phyloP scores from a whole-genome alignment of 1,140 invertebrate genomes.

The Drosophila navojoa region DNA sequence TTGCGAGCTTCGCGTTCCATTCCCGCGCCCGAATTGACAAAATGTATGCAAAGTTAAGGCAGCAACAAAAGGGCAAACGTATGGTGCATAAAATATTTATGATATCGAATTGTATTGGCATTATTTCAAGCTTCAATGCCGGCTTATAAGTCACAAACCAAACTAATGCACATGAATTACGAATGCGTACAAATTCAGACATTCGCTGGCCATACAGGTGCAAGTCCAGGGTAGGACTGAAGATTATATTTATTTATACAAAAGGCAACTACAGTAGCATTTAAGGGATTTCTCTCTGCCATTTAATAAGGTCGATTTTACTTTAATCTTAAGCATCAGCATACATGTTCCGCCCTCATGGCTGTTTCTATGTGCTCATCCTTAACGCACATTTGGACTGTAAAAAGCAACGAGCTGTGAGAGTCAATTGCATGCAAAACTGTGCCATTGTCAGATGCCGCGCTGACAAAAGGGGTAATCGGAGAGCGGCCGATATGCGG shows the following conservation, averaged over 20 bases:
- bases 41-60: conserved; percentile 72
- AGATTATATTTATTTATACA: no score
- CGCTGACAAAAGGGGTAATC: conserved; percentile 20
- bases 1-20: background rate
- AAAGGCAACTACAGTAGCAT: no score
- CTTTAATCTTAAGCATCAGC: conserved; percentile 16
- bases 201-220: conserved; percentile 28
- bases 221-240: background rate
- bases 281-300: no score
- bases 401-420: conserved; percentile 80
- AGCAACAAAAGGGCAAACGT: conserved; percentile 44
- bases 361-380: no score
- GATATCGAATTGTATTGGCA: conserved; percentile 76
- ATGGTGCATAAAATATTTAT: conserved; percentile 79
- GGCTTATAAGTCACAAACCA: conserved; percentile 45
- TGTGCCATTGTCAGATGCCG: conserved; percentile 74
- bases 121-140: conserved; percentile 77
- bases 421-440: conserved; percentile 82
- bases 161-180: conserved; percentile 33
- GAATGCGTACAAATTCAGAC: conserved; percentile 47
- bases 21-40: conserved; percentile 58
- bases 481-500: background rate
- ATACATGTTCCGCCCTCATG: background rate
- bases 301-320: background rate
- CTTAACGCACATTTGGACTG: conserved; percentile 60